Base-by-base conservation (phyloP, 2,888 invertebrate genomes). In the Lycia hirtaria region DNA sequence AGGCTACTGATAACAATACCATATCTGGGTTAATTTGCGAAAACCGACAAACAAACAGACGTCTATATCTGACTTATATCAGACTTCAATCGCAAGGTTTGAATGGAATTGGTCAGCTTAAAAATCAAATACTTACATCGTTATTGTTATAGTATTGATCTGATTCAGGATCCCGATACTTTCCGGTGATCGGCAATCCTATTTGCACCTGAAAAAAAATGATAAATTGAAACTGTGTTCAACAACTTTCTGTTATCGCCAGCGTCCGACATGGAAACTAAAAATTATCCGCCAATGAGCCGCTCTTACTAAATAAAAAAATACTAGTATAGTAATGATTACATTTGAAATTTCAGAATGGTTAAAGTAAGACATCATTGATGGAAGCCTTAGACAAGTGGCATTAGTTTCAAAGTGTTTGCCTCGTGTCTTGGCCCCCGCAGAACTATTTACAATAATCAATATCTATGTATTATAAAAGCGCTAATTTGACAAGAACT, bases 131-230 rank as follows among this genome's bases (percentile, higher is more conserved):
- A 93, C 94, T 93, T 89, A 97, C 97, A 81, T 97, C 95, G 65
- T 96, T 95, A 74, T 97, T 97, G 77, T 97, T 97, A 89, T 97
- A 97, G 83, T 97, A 97, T 78, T 97, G 96, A 87, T 97, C 97
- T 5, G 97, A 97, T 85, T 97, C 97, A 0, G 97, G 96, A 87
- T 97, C 97, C 68, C 97, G 93, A 81, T 97, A 97, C 89, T 97
- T 97, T 60, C 97, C 97, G 28, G 97, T 97, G 56, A 97, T 96
- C 1, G 97, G 97, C 67, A 97, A 83, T 47, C 97, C 97, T 73
- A 97, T 96, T 94, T 97, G 97, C 52, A 96, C 94, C 93, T 95
- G 43, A 50, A 30, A 19, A 30, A 12, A 7, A 7, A 26, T 2
- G 26, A 38, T 17, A 1, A n/a, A 17, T 22, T 24, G 10, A 38